Conservation (phyloP, 2,113 vertebrate genomes). For the Grus americana region DNA sequence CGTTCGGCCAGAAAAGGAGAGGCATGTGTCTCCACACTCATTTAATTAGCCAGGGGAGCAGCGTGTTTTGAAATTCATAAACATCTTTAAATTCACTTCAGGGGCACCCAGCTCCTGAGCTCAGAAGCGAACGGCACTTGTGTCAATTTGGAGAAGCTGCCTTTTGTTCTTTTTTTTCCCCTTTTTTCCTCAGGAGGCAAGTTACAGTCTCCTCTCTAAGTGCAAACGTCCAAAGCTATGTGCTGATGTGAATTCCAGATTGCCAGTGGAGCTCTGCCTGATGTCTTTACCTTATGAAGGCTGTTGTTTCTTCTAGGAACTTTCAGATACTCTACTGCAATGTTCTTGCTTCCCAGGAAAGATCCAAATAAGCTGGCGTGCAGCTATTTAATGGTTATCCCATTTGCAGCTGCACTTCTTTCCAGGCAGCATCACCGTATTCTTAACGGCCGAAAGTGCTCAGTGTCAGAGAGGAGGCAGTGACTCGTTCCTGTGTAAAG, state of each 20-base stretch:
- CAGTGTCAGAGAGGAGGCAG: neutral
- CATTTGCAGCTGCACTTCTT: constrained; percentile 25
- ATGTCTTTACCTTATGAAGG: neutral
- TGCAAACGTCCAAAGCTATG: neutral
- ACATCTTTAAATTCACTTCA: accelerated
- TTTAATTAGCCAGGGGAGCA: neutral
- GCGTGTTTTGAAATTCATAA: accelerated
- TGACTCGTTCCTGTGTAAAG: neutral
- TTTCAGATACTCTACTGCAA: neutral
- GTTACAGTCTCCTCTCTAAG: neutral
- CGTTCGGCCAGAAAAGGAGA: neutral
- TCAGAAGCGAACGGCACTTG: accelerated
- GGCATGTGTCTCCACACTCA: accelerated
- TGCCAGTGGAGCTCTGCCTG: neutral
- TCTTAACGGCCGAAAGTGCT: constrained; percentile 18
- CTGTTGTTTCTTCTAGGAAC: constrained; percentile 46
- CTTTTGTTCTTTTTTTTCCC: neutral
- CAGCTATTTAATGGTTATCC: constrained; percentile 34
- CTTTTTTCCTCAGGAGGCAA: neutral
- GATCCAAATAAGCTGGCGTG: neutral
- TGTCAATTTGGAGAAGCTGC: neutral
- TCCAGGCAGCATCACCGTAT: constrained; percentile 34
- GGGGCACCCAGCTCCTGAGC: neutral
- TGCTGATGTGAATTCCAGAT: neutral
- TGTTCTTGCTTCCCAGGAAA: neutral